These are phyloP conservation scores for Drosophila pseudotakahashii DNA, from an alignment of 2,888 invertebrate genomes.

Conservation along the genomic window DNA sequence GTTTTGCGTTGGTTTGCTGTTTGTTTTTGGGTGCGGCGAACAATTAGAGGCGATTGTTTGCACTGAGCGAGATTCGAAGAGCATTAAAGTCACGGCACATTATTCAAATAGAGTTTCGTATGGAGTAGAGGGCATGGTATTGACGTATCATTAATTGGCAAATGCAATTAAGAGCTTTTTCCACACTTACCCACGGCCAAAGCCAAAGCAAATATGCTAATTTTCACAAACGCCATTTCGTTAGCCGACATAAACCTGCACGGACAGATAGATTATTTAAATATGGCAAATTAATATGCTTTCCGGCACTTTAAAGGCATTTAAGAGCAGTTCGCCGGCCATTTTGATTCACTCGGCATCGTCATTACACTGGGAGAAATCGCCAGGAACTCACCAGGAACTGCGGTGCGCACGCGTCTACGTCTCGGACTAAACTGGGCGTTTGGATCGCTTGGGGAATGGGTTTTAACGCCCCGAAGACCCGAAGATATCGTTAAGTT, in stretches of 20 bases:
- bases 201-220: slow-evolving; percentile 79
- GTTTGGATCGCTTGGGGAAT: slow-evolving; percentile 13
- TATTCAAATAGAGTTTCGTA: slow-evolving; percentile 37
- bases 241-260: slow-evolving; percentile 54
- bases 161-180: slow-evolving; percentile 52
- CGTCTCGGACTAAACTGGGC: slow-evolving; percentile 59
- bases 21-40: slow-evolving; percentile 22
- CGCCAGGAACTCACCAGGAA: slow-evolving; percentile 47
- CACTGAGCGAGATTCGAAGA: slow-evolving; percentile 7
- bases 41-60: slow-evolving; percentile 61
- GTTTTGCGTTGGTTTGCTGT: not conserved
- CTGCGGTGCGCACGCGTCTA: slow-evolving; percentile 65
- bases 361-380: slow-evolving; percentile 37
- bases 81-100: slow-evolving; percentile 36
- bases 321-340: slow-evolving; percentile 9
- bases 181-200: slow-evolving; percentile 77
- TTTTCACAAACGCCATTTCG: slow-evolving; percentile 79
- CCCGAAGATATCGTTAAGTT: no score
- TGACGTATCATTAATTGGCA: slow-evolving; percentile 56
- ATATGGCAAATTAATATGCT: slow-evolving; percentile 24
- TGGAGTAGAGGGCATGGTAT: slow-evolving; percentile 2
- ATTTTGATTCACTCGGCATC: slow-evolving; percentile 3
- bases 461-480: slow-evolving; percentile 49
- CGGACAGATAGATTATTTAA: slow-evolving; percentile 46
- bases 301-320: slow-evolving; percentile 26